Percentiles rank a stretch among this genome's conserved stretches.
These are phyloP conservation scores for Chaetogeoica ovagalla DNA, from an alignment of 2,888 invertebrate genomes.

Conservation along the genomic window DNA sequence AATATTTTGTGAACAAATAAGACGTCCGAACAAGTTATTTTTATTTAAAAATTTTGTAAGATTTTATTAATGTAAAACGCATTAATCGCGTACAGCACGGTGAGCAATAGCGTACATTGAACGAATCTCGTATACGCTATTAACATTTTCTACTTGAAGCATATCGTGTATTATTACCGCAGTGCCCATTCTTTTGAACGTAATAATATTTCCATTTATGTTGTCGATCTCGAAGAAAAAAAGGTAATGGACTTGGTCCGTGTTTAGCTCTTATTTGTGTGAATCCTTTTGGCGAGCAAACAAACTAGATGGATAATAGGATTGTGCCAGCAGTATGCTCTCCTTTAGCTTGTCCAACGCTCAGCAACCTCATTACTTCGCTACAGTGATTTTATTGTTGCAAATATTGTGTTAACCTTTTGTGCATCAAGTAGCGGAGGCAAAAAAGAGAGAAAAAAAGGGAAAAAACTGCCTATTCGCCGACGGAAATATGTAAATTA, in stretches of 20 bases:
- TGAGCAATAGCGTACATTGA: background rate
- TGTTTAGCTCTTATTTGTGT: background rate
- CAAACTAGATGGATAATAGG: conserved; percentile 7
- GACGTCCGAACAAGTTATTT: background rate
- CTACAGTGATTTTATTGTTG: conserved; percentile 16
- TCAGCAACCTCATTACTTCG: conserved; percentile 7
- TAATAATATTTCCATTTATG: background rate
- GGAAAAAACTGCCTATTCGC: no score
- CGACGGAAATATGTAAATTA: no score
- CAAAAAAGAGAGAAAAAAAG: background rate
- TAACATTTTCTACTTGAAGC: background rate
- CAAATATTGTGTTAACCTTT: background rate
- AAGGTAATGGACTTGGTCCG: background rate
- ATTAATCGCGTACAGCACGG: background rate
- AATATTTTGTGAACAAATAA: background rate
- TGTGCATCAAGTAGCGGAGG: background rate
- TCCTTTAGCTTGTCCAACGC: conserved; percentile 4
- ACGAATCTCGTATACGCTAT: background rate
- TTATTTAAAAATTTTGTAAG: background rate
- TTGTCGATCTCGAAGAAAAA: background rate
- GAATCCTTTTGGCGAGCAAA: conserved; percentile 12
- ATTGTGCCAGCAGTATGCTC: background rate
- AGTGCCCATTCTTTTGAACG: background rate
- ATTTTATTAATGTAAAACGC: background rate
- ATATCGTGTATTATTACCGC: background rate